A percentile compares a stretch with the other conserved stretches of the same genome.
Evolutionary conservation across 1,140 invertebrate genomes (phyloP).

Genomic region (Wiebesia pumilae): DNA sequence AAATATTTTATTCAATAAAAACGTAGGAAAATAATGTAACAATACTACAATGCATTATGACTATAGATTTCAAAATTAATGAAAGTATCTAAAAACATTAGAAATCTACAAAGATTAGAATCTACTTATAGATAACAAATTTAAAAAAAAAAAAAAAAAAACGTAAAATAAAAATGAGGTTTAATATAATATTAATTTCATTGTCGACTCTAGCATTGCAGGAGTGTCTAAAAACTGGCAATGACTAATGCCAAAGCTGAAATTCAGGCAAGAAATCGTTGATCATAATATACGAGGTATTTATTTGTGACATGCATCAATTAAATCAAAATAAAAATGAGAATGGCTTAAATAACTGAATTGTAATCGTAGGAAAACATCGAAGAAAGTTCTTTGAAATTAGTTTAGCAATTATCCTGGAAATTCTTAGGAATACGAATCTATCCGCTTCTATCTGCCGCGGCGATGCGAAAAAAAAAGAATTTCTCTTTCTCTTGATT

Average conservation of each 20-base stretch:
- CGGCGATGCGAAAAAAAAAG: background rate
- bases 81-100: background rate
- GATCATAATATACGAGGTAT: background rate
- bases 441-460: background rate
- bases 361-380: background rate
- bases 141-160: too few relatives aligned
- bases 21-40: background rate
- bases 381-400: background rate
- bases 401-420: background rate
- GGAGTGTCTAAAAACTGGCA: conserved; percentile 2
- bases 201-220: conserved; percentile 9
- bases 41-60: background rate
- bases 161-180: too few relatives aligned
- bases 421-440: background rate
- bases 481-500: background rate
- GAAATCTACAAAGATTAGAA: background rate
- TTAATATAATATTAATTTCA: background rate
- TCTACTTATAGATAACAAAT: background rate
- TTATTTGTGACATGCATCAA: background rate
- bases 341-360: too few relatives aligned
- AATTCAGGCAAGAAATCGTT: background rate
- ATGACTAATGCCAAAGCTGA: conserved; percentile 5
- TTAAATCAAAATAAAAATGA: too few relatives aligned
- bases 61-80: too few relatives aligned
- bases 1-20: background rate